Conservation (phyloP, 2,888 invertebrate species). For the Drosophila macrospina region DNA sequence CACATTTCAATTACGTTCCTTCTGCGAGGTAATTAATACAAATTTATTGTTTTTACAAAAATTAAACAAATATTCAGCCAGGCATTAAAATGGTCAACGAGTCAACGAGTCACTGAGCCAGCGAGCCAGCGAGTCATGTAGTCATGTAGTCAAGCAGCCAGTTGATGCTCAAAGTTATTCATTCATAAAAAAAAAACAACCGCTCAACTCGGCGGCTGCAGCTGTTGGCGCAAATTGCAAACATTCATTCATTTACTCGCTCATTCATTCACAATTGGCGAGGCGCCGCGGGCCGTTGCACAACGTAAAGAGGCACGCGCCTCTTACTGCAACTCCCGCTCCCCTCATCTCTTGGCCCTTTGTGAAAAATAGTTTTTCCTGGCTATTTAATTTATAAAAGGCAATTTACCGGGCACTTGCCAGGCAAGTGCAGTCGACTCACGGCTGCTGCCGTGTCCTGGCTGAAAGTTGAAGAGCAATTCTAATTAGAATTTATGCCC, state of each 20-base stretch:
- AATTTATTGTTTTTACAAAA: conserved; percentile 60
- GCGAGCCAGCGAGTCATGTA: no score
- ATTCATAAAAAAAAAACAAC: conserved; percentile 64
- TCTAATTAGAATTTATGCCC: conserved; percentile 81
- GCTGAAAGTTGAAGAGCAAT: conserved; percentile 51
- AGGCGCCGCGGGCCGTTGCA: conserved; percentile 55
- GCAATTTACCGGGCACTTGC: conserved; percentile 53
- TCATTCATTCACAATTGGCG: conserved; percentile 66
- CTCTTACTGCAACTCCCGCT: conserved; percentile 1
- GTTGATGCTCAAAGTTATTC: conserved; percentile 65
- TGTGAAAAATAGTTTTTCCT: conserved; percentile 64
- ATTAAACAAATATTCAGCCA: conserved; percentile 46
- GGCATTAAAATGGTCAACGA: conserved; percentile 54
- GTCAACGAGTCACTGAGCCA: not conserved
- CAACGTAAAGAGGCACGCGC: conserved; percentile 47
- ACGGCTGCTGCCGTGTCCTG: conserved; percentile 32
- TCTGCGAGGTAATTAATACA: conserved; percentile 52
- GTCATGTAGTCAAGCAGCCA: conserved; percentile 44
- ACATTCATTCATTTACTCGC: conserved; percentile 50
- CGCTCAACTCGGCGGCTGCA: conserved; percentile 34
- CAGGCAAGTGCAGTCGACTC: conserved; percentile 13
- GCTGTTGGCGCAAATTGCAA: conserved; percentile 69
- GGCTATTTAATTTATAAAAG: conserved; percentile 62
- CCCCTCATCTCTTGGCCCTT: conserved; percentile 32
- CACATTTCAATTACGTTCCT: conserved; percentile 35